Evolutionary conservation across 2,888 invertebrate genomes (phyloP), one percentile per base, ranked within the genome.

Genomic region (Diaphora mendica): DNA sequence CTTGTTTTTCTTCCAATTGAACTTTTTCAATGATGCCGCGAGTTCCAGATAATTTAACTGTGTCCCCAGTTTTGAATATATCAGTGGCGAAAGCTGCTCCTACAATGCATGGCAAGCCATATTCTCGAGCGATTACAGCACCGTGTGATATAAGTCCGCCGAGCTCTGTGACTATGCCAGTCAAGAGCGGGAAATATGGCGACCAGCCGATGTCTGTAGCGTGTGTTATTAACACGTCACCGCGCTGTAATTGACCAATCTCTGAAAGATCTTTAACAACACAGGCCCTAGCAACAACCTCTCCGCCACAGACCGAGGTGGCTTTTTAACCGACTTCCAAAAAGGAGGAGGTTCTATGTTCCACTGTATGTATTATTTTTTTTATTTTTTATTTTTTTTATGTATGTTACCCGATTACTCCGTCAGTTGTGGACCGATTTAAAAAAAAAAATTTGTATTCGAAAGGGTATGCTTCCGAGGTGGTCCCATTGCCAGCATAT

Each of bases 121-220:
- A 98, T 91, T 98, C 98, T 78, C 98, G 95, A 1, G 98, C 98
- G 65, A 98, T 97, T 0, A 98, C 98, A 55, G 98, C 98, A 69
- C 98, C 48, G 4, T 98, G 98, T 55, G 98, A 98, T 82, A 98
- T 97, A 5, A 98, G 96, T 42, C 98, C 98, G 0, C 98, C 98
- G 0, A 98, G 95, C 90, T 98, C 98, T 0, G 98, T 98, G 15
- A 98, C 97, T 68, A 98, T 96, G 15, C 98, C 98, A 0, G 96
- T 94, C 30, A 98, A 90, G 68, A 98, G 96, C 0, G 98, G 98
- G 90, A 98, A 98, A 92, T 98, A 98, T 0, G 98, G 98, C 3
- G 97, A 97, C 98, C 98, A 98, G 2, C 97, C 98, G 80, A 98
- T 97, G 88, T 98, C 98, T 0, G 98, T 98, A 64, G 97, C 96